A percentile compares a stretch with the other conserved stretches of the same genome.
These are phyloP conservation scores for Trachelus troglodyta DNA, from an alignment of 2,888 invertebrate genomes.

Conservation along the genomic window DNA sequence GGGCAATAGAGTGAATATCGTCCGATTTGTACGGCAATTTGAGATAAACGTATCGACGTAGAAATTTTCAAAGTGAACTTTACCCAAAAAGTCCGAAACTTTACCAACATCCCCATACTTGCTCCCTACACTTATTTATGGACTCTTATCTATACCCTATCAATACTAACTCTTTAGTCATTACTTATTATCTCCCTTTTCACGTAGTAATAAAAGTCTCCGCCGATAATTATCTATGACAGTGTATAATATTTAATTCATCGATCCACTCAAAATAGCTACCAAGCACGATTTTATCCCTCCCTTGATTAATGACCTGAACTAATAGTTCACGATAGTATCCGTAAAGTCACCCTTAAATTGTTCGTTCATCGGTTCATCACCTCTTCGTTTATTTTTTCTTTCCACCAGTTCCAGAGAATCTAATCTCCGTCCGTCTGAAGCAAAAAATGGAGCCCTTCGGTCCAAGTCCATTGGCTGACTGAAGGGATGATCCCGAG, in stretches of 20 bases:
- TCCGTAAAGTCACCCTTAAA: neutral
- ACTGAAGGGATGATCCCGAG: slow-evolving; percentile 1
- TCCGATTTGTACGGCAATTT: neutral
- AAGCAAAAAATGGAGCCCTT: neutral
- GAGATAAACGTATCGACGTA: neutral
- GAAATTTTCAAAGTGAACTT: neutral
- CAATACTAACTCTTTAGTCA: neutral
- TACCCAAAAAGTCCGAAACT: neutral
- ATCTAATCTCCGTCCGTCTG: neutral
- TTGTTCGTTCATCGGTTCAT: neutral
- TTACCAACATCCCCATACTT: neutral
- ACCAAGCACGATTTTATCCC: neutral
- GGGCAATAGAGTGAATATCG: neutral
- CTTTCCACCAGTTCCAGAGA: neutral
- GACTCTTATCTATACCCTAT: neutral
- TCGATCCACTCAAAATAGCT: neutral
- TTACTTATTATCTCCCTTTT: neutral
- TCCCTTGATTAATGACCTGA: neutral
- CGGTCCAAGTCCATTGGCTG: neutral
- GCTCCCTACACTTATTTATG: neutral
- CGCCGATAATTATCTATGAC: neutral
- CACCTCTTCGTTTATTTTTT: neutral
- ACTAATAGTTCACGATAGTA: neutral
- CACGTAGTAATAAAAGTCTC: neutral
- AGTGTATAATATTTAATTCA: neutral